A percentile compares a stretch with the other conserved stretches of the same genome.
Evolutionary conservation across 2,797 vertebrate species (phyloP).

Genomic region (Tokudaia tokunoshimensis): DNA sequence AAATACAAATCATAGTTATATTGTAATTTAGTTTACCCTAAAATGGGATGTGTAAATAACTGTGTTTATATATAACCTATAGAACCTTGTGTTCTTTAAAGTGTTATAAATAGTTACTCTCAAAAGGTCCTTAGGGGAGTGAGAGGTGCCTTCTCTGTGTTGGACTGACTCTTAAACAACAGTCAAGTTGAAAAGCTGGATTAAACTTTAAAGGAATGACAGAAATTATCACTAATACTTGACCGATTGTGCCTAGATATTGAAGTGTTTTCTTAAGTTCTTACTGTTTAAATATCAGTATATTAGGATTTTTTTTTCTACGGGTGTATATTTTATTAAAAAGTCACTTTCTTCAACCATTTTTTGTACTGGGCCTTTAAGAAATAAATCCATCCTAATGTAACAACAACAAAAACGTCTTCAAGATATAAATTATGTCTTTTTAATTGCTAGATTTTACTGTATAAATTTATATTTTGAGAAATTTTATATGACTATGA

Average conservation of each 20-base stretch:
- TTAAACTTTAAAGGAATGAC: conserved; percentile 73
- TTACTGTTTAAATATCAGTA: conserved; percentile 72
- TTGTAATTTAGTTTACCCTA: conserved; percentile 77
- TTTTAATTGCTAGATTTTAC: conserved; percentile 71
- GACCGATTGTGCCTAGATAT: conserved; percentile 83
- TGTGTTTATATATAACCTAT: conserved; percentile 12
- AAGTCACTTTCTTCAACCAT: conserved; percentile 67
- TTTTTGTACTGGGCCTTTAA: conserved; percentile 76
- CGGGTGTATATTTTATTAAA: conserved; percentile 69
- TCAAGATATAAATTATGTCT: conserved; percentile 65
- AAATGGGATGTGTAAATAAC: conserved; percentile 66
- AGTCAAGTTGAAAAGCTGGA: conserved; percentile 70
- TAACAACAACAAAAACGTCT: conserved; percentile 33
- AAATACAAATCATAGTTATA: conserved; percentile 78
- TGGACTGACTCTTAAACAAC: conserved; percentile 47
- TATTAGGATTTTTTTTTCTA: conserved; percentile 71
- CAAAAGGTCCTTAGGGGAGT: conserved; percentile 61
- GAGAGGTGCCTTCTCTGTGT: conserved; percentile 81
- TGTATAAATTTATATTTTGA: conserved; percentile 78
- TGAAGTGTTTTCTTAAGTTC: conserved; percentile 78
- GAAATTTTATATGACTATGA: conserved; percentile 82
- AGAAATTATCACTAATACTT: conserved; percentile 73
- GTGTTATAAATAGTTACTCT: conserved; percentile 65
- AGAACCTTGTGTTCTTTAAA: conserved; percentile 50
- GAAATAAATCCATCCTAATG: conserved; percentile 62